Evolutionary conservation across 2,888 invertebrate genomes (phyloP).

Genomic region (Ennomos erosarius): DNA sequence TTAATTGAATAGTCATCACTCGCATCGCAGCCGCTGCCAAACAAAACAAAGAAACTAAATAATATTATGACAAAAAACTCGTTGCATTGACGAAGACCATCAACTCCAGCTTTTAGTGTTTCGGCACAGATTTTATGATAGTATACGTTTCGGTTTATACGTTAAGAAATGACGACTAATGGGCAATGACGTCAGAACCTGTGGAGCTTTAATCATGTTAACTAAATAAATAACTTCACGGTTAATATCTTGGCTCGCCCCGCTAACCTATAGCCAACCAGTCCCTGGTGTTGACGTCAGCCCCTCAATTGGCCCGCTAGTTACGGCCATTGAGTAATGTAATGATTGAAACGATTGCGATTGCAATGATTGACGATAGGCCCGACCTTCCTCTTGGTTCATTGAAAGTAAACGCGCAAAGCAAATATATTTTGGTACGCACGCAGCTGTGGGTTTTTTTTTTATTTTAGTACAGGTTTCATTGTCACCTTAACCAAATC

Average conservation of each 20-base stretch:
- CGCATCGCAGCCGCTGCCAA: no score
- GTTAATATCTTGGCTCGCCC: background rate
- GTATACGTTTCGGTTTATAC: no score
- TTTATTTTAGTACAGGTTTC: background rate
- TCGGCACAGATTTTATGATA: no score
- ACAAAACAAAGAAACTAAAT: no score
- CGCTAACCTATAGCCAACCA: background rate
- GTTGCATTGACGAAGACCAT: no score
- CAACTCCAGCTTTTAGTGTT: no score
- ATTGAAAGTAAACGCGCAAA: conserved; percentile 31
- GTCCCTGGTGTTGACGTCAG: background rate
- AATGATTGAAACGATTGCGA: conserved; percentile 18
- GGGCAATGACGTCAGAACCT: no score
- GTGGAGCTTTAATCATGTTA: no score
- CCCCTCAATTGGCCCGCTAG: background rate
- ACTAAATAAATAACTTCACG: background rate
- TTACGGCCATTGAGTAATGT: conserved; percentile 26
- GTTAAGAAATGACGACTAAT: no score
- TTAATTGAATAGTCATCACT: no score
- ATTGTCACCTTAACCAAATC: no score
- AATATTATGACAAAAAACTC: no score
- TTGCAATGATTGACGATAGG: conserved; percentile 25
- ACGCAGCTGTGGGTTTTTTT: background rate
- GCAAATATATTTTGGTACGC: conserved; percentile 12
- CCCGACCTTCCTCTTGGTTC: conserved; percentile 31